Percentiles rank a stretch among this genome's conserved stretches.
Conservation (phyloP, 2,888 invertebrate genomes). For the Rhamnusium bicolor region DNA sequence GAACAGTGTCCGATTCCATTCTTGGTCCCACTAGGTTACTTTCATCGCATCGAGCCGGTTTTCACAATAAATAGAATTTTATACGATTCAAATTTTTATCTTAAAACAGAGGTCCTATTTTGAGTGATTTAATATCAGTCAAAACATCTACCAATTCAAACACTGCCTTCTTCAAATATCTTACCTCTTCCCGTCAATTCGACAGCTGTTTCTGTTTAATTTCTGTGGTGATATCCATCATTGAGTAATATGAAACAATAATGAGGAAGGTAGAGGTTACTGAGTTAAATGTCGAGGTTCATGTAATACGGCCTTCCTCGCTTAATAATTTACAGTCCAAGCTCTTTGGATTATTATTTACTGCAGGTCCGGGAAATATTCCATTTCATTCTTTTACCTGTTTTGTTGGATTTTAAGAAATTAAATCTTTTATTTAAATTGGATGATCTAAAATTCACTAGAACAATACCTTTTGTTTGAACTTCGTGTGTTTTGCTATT, state of each 20-base stretch:
- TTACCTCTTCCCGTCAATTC: too few relatives aligned
- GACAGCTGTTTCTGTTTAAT: too few relatives aligned
- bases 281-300: slow-evolving; percentile 41
- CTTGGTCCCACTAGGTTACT: too few relatives aligned
- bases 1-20: too few relatives aligned
- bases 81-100: too few relatives aligned
- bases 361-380: not conserved
- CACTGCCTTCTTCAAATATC: too few relatives aligned
- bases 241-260: not conserved
- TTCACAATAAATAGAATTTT: too few relatives aligned
- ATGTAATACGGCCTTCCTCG: not conserved
- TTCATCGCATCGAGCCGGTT: too few relatives aligned
- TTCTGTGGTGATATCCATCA: not conserved
- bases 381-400: not conserved
- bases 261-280: slow-evolving; percentile 25
- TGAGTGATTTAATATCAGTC: too few relatives aligned
- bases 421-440: slow-evolving; percentile 6
- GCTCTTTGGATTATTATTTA: too few relatives aligned
- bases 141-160: too few relatives aligned
- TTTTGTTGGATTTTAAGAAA: not conserved
- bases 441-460: not conserved
- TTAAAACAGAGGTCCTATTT: too few relatives aligned
- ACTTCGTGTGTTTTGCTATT: not conserved
- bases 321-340: not conserved
- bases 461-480: slow-evolving; percentile 19